Conservation (phyloP, 2,797 vertebrate species). For the Macropodus opercularis region DNA sequence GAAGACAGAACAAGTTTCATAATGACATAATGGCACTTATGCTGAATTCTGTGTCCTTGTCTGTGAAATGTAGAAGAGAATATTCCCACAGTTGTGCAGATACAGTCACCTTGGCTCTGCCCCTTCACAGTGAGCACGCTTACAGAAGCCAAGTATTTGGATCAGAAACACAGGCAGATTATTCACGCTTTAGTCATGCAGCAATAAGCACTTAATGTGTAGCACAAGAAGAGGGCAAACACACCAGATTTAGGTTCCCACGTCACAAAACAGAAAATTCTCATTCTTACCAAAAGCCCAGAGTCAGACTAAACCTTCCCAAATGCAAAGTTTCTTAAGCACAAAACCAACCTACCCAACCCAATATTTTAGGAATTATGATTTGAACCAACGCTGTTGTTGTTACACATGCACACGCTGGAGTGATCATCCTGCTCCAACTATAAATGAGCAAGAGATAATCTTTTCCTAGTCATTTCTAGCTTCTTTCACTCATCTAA, state of each 20-base stretch:
- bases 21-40: slow-evolving; percentile 1
- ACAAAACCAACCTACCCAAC: too few relatives aligned
- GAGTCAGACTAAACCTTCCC: neutral
- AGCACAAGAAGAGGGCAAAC: slow-evolving; percentile 22
- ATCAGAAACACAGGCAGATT: slow-evolving; percentile 55
- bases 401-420: too few relatives aligned
- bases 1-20: slow-evolving; percentile 1
- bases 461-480: too few relatives aligned
- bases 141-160: slow-evolving; percentile 40
- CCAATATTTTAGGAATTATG: too few relatives aligned
- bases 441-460: too few relatives aligned
- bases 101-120: slow-evolving; percentile 49
- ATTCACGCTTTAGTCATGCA: slow-evolving; percentile 46
- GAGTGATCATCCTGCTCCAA: too few relatives aligned
- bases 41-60: slow-evolving; percentile 1
- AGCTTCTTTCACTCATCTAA: too few relatives aligned
- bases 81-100: slow-evolving; percentile 18
- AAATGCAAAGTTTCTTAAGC: too few relatives aligned
- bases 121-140: too few relatives aligned
- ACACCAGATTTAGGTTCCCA: slow-evolving; percentile 3
- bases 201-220: slow-evolving; percentile 45
- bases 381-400: too few relatives aligned
- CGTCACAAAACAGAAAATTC: slow-evolving; percentile 14
- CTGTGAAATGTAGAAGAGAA: slow-evolving; percentile 7
- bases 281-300: neutral